These are phyloP conservation scores for Plectus sambesii DNA, from an alignment of 1,140 invertebrate genomes.

Conservation along the genomic window DNA sequence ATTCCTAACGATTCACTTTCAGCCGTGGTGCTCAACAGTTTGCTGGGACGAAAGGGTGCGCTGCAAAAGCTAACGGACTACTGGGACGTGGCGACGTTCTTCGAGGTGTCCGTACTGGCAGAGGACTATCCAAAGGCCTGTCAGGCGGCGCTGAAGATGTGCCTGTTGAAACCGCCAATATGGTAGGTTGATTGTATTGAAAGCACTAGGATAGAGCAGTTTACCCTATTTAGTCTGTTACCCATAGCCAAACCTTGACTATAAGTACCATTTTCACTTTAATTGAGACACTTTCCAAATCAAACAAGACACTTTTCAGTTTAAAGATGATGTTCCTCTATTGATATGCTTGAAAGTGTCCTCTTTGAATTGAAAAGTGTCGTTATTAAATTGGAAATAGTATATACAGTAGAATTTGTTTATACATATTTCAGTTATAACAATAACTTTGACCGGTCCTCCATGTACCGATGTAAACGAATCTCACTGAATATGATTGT, in stretches of 20 bases:
- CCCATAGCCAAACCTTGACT: slow-evolving; percentile 5
- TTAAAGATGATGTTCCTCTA: too few relatives aligned
- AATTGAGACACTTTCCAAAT: slow-evolving; percentile 7
- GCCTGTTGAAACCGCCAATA: slow-evolving; percentile 90
- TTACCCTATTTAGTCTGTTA: too few relatives aligned
- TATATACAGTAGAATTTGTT: slow-evolving; percentile 5
- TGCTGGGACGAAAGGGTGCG: slow-evolving; percentile 95
- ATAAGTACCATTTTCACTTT: too few relatives aligned
- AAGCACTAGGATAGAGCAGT: neutral
- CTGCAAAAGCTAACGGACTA: slow-evolving; percentile 83
- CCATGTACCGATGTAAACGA: too few relatives aligned
- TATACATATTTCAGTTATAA: neutral
- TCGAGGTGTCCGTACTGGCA: slow-evolving; percentile 86
- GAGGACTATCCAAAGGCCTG: slow-evolving; percentile 93
- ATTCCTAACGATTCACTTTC: slow-evolving; percentile 18
- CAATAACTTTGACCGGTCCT: too few relatives aligned
- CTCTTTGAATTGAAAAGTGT: too few relatives aligned
- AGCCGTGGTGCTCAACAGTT: slow-evolving; percentile 87
- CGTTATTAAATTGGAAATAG: too few relatives aligned
- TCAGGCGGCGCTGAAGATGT: slow-evolving; percentile 97
- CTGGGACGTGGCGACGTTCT: slow-evolving; percentile 99
- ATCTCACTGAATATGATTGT: too few relatives aligned
- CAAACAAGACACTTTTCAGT: too few relatives aligned
- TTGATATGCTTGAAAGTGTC: too few relatives aligned
- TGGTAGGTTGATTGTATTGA: too few relatives aligned